Evolutionary conservation across 2,113 vertebrate genomes (phyloP), one percentile per base, ranked within the genome.

Genomic region (Grammomys surdaster): DNA sequence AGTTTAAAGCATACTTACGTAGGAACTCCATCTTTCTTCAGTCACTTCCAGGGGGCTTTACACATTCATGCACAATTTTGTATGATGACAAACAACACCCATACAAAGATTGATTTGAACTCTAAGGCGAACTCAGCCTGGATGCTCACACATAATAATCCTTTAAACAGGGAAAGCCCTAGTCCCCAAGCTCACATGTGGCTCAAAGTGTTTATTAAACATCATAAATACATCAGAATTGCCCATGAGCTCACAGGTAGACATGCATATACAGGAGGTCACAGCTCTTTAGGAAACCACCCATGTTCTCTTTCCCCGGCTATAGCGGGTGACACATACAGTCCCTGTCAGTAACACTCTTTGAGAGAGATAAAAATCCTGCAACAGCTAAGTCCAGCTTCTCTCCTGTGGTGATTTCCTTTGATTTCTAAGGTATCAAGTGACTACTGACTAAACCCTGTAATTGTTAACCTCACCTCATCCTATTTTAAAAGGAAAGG

Each of bases 291-390:
- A 95, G 91, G 89, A 97, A 98, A 96, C 97, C 97, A 98, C 96
- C 78, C 86, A 63, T 65, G 80, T 77, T 96, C 40, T 85, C 88
- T 96, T 65, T 97, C 91, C 91, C 90, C 70, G 31, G 73, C 88
- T 70, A 12, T 60, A 51, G 17, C 78, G 87, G 77, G 65, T 87
- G 95, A 1, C 91, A 95, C 96, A 97, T 88, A 93, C 97, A 94
- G 93, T 92, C 97, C 94, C 95, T 92, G 96, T 97, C 97, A 97
- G 91, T 90, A 89, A 94, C 97, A 97, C 97, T 98, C 97, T 96
- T 82, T 95, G 84, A 94, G 73, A 95, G 69, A 97, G 97, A 97
- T 93, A 97, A 97, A 98, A 97, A 97, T 97, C 96, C 93, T 22
- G 28, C 88, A 94, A 96, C 97, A 96, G 94, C 95, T 97, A 96